These are phyloP conservation scores for Linyphia triangularis DNA, from an alignment of 2,888 invertebrate genomes.

Conservation along the genomic window DNA sequence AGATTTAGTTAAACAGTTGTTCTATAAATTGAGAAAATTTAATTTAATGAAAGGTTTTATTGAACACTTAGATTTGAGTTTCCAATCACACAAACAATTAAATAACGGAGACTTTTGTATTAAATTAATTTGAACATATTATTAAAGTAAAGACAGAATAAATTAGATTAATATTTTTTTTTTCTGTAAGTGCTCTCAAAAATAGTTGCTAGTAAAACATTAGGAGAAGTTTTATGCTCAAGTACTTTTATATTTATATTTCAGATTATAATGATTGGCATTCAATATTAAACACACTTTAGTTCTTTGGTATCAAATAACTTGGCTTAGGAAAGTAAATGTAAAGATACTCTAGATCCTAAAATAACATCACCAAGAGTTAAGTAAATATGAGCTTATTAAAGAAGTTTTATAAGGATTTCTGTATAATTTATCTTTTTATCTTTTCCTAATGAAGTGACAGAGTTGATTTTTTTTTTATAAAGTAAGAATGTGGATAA, in stretches of 20 bases:
- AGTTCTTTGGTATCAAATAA: not conserved
- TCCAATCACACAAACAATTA: too few relatives aligned
- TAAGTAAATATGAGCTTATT: not conserved
- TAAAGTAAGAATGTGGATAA: not conserved
- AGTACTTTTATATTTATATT: not conserved
- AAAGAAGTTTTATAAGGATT: not conserved
- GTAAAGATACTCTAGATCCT: not conserved
- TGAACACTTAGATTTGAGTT: too few relatives aligned
- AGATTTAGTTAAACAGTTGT: too few relatives aligned
- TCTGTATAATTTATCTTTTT: not conserved
- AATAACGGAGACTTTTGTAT: too few relatives aligned
- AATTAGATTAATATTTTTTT: too few relatives aligned
- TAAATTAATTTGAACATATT: too few relatives aligned
- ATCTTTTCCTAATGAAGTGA: not conserved
- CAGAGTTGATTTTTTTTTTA: not conserved
- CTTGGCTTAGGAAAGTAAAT: not conserved
- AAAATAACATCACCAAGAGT: not conserved
- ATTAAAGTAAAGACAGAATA: too few relatives aligned
- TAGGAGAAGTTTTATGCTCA: too few relatives aligned
- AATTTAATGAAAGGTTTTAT: too few relatives aligned
- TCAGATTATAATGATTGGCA: not conserved
- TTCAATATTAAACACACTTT: not conserved
- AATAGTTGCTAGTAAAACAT: too few relatives aligned
- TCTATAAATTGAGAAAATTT: too few relatives aligned
- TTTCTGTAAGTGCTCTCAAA: too few relatives aligned